Conservation (phyloP, 64 coral and sea anemone species). For the Orbicella faveolata region DNA sequence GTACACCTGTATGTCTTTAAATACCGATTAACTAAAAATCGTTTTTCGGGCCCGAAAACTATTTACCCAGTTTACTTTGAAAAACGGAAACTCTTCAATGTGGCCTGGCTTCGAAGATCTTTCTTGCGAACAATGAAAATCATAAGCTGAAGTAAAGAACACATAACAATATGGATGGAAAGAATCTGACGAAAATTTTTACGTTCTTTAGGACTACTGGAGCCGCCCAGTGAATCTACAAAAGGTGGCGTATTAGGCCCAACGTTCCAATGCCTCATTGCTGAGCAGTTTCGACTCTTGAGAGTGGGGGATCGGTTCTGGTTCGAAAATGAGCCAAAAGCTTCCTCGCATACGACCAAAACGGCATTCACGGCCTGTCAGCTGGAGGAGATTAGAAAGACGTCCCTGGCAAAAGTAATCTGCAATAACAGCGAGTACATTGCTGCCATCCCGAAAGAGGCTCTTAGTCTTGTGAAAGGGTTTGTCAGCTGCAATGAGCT, state of each 20-base stretch:
- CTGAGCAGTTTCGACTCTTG: slow-evolving; percentile 39
- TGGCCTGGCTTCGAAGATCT: neutral
- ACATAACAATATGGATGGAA: neutral
- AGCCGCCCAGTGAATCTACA: neutral
- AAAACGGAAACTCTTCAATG: neutral
- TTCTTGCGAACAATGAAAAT: neutral
- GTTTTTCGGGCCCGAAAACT: too few relatives aligned
- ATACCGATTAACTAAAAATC: too few relatives aligned
- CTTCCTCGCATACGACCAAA: neutral
- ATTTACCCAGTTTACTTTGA: slow-evolving; percentile 5
- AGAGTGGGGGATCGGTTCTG: slow-evolving; percentile 58
- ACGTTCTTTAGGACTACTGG: neutral
- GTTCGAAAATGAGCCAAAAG: slow-evolving; percentile 10
- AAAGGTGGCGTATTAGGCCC: slow-evolving; percentile 32
- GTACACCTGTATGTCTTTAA: too few relatives aligned
- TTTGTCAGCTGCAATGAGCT: neutral
- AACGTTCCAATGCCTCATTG: slow-evolving; percentile 47
- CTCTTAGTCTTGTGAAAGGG: neutral
- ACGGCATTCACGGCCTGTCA: slow-evolving; percentile 16
- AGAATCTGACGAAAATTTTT: neutral
- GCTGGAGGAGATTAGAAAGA: slow-evolving; percentile 11
- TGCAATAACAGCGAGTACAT: slow-evolving; percentile 18
- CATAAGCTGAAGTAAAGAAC: neutral
- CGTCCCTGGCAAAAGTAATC: slow-evolving; percentile 23
- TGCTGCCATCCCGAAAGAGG: neutral